Base-by-base conservation (phyloP, 2,888 invertebrate species). In the Aelia acuminata region DNA sequence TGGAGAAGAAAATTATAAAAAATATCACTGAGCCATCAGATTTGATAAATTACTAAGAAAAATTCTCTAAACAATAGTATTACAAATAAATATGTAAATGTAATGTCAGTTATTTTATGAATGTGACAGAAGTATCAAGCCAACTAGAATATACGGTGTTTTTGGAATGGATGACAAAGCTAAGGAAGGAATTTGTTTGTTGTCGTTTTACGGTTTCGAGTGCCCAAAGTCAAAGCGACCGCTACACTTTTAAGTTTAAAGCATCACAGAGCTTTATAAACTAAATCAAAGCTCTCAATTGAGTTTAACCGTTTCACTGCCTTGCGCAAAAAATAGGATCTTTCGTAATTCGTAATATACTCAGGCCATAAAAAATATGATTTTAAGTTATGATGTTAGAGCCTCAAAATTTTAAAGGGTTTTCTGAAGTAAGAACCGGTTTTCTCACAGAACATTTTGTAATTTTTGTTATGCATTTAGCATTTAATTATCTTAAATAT, bases 81-180 rank as follows among this genome's bases (percentile, higher is more conserved):
- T n/a, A n/a, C n/a, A n/a, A n/a, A 43, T 43, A 43, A 43, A 43
- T 7, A 43, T 7, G 10, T 43, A 49, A 49, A 18, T 22, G 53
- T 22, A 53, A 53, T n/a, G 3, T 13, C 1, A 57, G 3, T 26
- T 11, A 57, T 57, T 57, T 57, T 70, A 70, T 26, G 35, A 0
- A 11, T 3, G 18, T 20, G 8, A 31, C 13, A 35, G 18, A 35
- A 3, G 31, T 31, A 70, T 35, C 57, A 3, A 13, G 3, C 26
- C 15, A 26, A 3, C 57, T 26, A 3, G 26, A 26, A 70, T 31
- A 31, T 26, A 26, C 26, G 13, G 10, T 13, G 3, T 13, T 31
- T 5, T n/a, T n/a, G 63, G 15, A 70, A 70, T 20, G 63, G 63
- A 70, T 70, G 63, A 70, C 35, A 70, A 70, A 70, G 63, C 31